phyloP scores from a whole-genome alignment of 2,797 vertebrate species.

The Lacerta agilis region DNA sequence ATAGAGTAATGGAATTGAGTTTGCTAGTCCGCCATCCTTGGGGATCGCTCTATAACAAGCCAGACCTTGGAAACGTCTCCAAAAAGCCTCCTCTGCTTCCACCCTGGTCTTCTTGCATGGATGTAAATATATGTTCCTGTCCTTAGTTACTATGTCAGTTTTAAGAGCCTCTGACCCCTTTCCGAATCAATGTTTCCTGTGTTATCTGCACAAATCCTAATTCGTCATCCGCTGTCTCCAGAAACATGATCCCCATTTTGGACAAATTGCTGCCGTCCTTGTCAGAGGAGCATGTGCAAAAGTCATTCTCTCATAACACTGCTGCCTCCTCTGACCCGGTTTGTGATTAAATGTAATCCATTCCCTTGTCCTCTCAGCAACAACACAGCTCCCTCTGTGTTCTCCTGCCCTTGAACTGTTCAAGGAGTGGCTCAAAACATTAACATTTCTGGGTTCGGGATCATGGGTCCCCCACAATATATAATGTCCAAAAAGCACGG shows the following conservation, averaged over 20 bases:
- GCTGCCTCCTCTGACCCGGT: not conserved
- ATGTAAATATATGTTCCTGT: constrained; percentile 14
- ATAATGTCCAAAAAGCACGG: too few relatives aligned
- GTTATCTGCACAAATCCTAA: constrained; percentile 31
- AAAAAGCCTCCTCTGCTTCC: not conserved
- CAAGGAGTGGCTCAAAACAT: not conserved
- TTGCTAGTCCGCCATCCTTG: constrained; percentile 24
- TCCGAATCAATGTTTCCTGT: constrained; percentile 22
- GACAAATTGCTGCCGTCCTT: constrained; percentile 10
- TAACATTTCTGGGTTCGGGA: not conserved
- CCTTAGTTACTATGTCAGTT: constrained; percentile 28
- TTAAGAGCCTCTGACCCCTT: constrained; percentile 26
- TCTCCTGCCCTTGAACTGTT: too few relatives aligned
- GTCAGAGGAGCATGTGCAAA: constrained; percentile 25
- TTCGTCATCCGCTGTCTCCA: constrained; percentile 26
- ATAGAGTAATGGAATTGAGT: constrained; percentile 31
- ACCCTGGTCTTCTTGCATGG: not conserved
- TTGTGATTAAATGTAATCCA: not conserved
- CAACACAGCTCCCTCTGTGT: not conserved
- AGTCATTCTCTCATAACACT: constrained; percentile 9
- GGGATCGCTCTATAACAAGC: constrained; percentile 23
- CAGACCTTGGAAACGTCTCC: constrained; percentile 25
- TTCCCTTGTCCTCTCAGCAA: not conserved
- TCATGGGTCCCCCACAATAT: too few relatives aligned
- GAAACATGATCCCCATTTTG: not conserved